Conservation (phyloP, 1,140 invertebrate species). For the Oedothorax gibbosus region DNA sequence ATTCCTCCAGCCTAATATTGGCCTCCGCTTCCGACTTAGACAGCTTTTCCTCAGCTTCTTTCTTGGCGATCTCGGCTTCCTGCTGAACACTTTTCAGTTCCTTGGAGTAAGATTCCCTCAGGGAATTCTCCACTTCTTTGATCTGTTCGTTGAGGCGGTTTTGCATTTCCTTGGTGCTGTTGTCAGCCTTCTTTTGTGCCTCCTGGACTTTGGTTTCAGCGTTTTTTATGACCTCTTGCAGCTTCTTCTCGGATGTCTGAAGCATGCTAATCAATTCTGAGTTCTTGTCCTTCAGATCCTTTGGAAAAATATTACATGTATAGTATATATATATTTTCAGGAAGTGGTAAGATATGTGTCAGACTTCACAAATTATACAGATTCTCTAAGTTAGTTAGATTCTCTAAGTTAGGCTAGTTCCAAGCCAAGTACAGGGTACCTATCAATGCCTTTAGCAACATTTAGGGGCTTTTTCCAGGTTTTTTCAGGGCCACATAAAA, state of each 20-base stretch:
- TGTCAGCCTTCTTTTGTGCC: slow-evolving; percentile 31
- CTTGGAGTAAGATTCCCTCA: slow-evolving; percentile 31
- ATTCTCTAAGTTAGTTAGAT: no score
- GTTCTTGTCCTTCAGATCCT: slow-evolving; percentile 28
- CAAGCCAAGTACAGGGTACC: no score
- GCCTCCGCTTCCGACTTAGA: slow-evolving; percentile 25
- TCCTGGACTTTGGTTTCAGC: slow-evolving; percentile 48
- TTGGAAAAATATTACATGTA: neutral
- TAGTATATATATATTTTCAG: no score
- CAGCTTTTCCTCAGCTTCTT: slow-evolving; percentile 50
- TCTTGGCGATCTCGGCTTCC: slow-evolving; percentile 38
- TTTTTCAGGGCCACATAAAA: no score
- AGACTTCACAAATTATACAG: no score
- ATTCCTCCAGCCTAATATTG: slow-evolving; percentile 45
- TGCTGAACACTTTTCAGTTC: slow-evolving; percentile 3
- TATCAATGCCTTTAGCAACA: no score
- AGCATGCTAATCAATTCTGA: slow-evolving; percentile 18
- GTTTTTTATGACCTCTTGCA: slow-evolving; percentile 26
- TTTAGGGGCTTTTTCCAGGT: no score
- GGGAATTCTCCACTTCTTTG: slow-evolving; percentile 39
- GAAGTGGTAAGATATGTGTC: no score
- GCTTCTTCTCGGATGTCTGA: neutral
- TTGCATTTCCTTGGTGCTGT: slow-evolving; percentile 40
- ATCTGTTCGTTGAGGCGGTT: slow-evolving; percentile 27
- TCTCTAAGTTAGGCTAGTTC: no score